phyloP scores from a whole-genome alignment of 2,888 invertebrate genomes.

The Laspeyria flexula region DNA sequence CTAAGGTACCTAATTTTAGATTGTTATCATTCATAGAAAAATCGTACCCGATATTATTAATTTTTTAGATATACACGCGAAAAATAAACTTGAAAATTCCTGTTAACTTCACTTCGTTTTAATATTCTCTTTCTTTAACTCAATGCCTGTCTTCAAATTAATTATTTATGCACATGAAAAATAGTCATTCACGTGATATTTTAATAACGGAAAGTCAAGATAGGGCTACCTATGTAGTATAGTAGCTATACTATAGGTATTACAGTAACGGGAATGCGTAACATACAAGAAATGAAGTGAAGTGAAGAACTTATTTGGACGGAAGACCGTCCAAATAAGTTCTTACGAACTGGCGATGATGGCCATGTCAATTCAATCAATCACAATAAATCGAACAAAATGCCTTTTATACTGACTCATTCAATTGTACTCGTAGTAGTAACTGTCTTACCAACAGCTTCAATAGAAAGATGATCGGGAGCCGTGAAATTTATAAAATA shows the following conservation, averaged over 20 bases:
- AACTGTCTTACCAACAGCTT: constrained; percentile 30
- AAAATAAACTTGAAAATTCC: too few species aligned
- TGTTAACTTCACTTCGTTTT: too few species aligned
- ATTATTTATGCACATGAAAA: constrained; percentile 4
- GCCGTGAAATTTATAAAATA: too few species aligned
- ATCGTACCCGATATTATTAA: too few species aligned
- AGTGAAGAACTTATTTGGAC: constrained; percentile 2
- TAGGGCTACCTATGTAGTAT: constrained; percentile 5
- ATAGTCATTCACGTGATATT: not conserved
- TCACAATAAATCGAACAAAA: constrained; percentile 62
- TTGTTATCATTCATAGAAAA: too few species aligned
- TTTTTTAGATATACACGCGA: too few species aligned
- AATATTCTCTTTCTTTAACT: constrained; percentile 27
- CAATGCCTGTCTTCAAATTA: constrained; percentile 3
- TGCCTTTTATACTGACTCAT: constrained; percentile 69
- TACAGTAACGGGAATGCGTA: constrained; percentile 3
- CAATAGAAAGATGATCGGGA: constrained; percentile 15
- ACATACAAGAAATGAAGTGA: too few species aligned
- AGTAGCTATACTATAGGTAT: not conserved
- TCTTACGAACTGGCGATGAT: constrained; percentile 17
- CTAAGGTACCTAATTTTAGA: too few species aligned
- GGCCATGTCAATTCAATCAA: constrained; percentile 47
- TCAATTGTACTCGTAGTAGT: constrained; percentile 64
- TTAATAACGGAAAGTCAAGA: too few species aligned
- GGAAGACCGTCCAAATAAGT: not conserved